phyloP scores from a whole-genome alignment of 2,888 invertebrate genomes.

The Cryptus viduatorius region DNA sequence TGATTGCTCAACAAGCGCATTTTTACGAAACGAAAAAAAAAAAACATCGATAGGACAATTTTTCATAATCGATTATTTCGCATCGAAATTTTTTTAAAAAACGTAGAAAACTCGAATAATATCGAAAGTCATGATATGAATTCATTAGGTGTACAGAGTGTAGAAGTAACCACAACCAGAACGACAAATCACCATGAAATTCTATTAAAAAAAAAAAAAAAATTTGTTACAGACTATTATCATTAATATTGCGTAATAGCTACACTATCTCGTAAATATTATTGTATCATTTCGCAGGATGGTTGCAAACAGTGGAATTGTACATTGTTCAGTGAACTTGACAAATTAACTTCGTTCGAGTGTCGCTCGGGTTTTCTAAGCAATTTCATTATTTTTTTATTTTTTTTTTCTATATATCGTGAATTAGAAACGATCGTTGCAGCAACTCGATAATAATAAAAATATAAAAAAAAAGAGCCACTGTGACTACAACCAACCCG shows the following conservation, averaged over 20 bases:
- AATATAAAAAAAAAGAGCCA: slow-evolving; percentile 44
- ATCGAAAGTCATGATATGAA: slow-evolving; percentile 67
- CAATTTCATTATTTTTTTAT: slow-evolving; percentile 2
- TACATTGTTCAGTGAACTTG: slow-evolving; percentile 49
- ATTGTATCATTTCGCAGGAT: slow-evolving; percentile 65
- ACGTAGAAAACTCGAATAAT: slow-evolving; percentile 73
- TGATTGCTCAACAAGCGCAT: slow-evolving; percentile 1
- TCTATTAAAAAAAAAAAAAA: slow-evolving; percentile 43
- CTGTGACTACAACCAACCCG: slow-evolving; percentile 61
- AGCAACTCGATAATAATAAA: slow-evolving; percentile 29
- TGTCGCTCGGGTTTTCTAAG: slow-evolving; percentile 17
- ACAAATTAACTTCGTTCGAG: slow-evolving; percentile 45
- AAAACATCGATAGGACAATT: slow-evolving; percentile 21
- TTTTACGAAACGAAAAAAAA: slow-evolving; percentile 8
- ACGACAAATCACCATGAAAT: slow-evolving; percentile 69
- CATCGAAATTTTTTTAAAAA: slow-evolving; percentile 60
- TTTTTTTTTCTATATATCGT: background rate
- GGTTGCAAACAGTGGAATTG: slow-evolving; percentile 63
- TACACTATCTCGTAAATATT: slow-evolving; percentile 70
- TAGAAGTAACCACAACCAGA: slow-evolving; percentile 75
- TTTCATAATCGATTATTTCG: slow-evolving; percentile 47
- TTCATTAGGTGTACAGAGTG: slow-evolving; percentile 72
- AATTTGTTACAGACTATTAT: slow-evolving; percentile 73
- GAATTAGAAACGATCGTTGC: slow-evolving; percentile 42
- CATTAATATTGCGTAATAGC: slow-evolving; percentile 73